Evolutionary conservation across 92 coral and sea anemone species (phyloP).

Genomic region (Palythoa grandis): DNA sequence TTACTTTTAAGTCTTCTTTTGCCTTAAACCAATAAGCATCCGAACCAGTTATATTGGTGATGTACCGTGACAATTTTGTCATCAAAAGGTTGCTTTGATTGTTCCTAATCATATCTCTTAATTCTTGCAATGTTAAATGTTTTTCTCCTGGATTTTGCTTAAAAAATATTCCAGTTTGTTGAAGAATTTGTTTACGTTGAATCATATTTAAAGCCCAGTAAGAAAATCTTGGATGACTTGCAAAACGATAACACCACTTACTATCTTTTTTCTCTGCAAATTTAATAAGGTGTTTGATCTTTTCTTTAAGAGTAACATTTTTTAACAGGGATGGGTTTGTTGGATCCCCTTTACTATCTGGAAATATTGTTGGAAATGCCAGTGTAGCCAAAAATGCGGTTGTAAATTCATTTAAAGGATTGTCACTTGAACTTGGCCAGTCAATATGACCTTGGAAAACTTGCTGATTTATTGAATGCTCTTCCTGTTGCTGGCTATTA

Average conservation of each 20-base stretch:
- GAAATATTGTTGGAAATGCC: constrained; percentile 53
- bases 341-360: constrained; percentile 36
- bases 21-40: constrained; percentile 76
- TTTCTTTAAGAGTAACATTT: constrained; percentile 53
- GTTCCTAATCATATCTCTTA: constrained; percentile 47
- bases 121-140: constrained; percentile 59
- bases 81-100: constrained; percentile 43
- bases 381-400: constrained; percentile 59
- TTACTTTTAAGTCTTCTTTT: constrained; percentile 73
- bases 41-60: constrained; percentile 50
- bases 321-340: constrained; percentile 47
- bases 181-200: constrained; percentile 53
- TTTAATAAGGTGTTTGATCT: constrained; percentile 55
- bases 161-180: constrained; percentile 55
- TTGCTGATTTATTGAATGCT: constrained; percentile 33
- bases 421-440: constrained; percentile 45
- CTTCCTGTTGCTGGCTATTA: constrained; percentile 49
- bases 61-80: constrained; percentile 56
- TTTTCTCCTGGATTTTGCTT: constrained; percentile 52
- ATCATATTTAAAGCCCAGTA: constrained; percentile 63
- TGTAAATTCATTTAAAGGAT: constrained; percentile 59
- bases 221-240: constrained; percentile 54
- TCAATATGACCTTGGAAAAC: constrained; percentile 34
- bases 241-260: constrained; percentile 51
- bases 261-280: constrained; percentile 53